Evolutionary conservation across 2,888 invertebrate genomes (phyloP).

Genomic region (Trichogramma evanescens): DNA sequence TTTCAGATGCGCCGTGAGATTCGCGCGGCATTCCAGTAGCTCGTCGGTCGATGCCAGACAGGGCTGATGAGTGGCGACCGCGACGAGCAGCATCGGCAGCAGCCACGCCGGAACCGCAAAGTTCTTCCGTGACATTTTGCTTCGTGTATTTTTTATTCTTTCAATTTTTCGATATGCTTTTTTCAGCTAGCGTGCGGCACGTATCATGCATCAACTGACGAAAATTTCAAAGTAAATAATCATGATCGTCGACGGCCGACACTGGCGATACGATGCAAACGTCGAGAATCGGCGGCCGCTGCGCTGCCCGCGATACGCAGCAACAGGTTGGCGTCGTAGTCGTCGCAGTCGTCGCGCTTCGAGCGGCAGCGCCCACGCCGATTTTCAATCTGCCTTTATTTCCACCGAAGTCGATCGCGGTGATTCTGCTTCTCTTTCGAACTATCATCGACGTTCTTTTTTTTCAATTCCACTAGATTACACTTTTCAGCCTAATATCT

Average conservation of each 20-base stretch:
- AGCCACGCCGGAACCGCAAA: neutral
- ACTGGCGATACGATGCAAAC: neutral
- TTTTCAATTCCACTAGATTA: slow-evolving; percentile 7
- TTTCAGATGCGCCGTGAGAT: slow-evolving; percentile 36
- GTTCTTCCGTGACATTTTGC: neutral
- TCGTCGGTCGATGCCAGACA: slow-evolving; percentile 36
- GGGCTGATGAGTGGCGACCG: slow-evolving; percentile 18
- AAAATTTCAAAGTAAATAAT: neutral
- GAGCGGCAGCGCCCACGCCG: slow-evolving; percentile 26
- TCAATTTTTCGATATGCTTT: neutral
- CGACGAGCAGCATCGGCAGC: slow-evolving; percentile 16
- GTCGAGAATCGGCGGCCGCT: neutral
- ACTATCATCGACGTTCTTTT: neutral
- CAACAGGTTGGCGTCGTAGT: slow-evolving; percentile 48
- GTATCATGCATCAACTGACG: neutral
- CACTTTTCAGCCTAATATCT: neutral
- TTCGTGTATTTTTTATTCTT: neutral
- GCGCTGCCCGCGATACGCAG: slow-evolving; percentile 34
- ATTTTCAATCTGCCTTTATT: slow-evolving; percentile 34
- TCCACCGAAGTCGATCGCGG: neutral
- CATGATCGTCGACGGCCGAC: neutral
- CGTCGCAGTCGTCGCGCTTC: slow-evolving; percentile 28
- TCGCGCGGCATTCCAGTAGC: slow-evolving; percentile 39
- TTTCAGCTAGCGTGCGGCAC: neutral
- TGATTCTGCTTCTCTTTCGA: no score